Conservation (phyloP, 2,113 vertebrate genomes). For the Propithecus coquereli region DNA sequence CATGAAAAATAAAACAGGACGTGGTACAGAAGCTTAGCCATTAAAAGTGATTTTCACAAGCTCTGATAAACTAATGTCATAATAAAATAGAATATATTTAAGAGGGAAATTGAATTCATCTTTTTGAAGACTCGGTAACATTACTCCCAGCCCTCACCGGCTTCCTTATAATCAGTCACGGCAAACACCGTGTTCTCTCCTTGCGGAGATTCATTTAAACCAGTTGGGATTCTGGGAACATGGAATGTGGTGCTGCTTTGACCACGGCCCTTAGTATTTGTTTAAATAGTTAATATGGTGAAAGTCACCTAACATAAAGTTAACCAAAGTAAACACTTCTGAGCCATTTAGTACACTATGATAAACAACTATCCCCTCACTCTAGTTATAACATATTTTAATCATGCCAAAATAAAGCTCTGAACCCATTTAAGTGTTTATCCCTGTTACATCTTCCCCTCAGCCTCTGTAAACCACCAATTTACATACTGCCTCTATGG, state of each 20-base stretch:
- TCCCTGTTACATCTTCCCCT: not conserved
- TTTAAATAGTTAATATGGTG: not conserved
- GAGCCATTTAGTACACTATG: not conserved
- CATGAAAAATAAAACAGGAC: conserved; percentile 1
- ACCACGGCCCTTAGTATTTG: not conserved
- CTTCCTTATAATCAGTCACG: not conserved
- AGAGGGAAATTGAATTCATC: conserved; percentile 30
- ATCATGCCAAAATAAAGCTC: not conserved
- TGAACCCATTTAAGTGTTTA: not conserved
- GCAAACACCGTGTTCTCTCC: not conserved
- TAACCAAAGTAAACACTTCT: not conserved
- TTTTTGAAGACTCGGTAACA: conserved; percentile 28
- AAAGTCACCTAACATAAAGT: not conserved
- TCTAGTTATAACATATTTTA: not conserved
- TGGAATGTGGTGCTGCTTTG: not conserved
- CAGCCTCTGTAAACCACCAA: not conserved
- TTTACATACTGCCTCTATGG: not conserved
- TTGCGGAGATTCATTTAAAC: not conserved
- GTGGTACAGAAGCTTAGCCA: not conserved
- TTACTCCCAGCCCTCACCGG: not conserved
- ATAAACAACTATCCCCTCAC: not conserved
- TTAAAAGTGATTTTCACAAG: conserved; percentile 30
- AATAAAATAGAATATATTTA: conserved; percentile 57
- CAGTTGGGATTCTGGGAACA: not conserved
- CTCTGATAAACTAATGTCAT: conserved; percentile 20